Evolutionary conservation across 2,888 invertebrate species (phyloP).

Genomic region (Thyatira batis): DNA sequence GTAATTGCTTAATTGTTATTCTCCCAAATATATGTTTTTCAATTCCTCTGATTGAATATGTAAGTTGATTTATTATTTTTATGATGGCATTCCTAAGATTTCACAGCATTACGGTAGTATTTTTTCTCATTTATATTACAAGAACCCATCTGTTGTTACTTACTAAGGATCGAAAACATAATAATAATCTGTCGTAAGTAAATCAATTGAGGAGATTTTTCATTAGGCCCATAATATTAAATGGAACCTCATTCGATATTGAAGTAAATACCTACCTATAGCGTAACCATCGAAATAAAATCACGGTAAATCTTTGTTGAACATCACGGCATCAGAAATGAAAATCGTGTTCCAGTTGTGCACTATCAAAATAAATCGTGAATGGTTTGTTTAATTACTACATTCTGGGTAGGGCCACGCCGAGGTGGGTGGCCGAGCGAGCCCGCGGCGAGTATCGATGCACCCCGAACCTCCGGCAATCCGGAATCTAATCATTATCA

Average conservation of each 20-base stretch:
- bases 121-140: too few relatives aligned
- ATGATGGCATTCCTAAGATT: too few relatives aligned
- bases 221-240: too few relatives aligned
- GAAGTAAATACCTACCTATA: too few relatives aligned
- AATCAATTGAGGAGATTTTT: too few relatives aligned
- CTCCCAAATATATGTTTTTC: neutral
- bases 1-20: neutral
- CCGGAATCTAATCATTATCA: constrained; percentile 58
- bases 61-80: too few relatives aligned
- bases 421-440: constrained; percentile 62
- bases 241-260: too few relatives aligned
- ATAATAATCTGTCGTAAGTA: too few relatives aligned
- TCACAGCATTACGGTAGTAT: too few relatives aligned
- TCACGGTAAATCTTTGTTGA: constrained; percentile 37
- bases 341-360: constrained; percentile 40
- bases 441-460: constrained; percentile 41
- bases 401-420: constrained; percentile 45
- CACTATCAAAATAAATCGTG: constrained; percentile 62
- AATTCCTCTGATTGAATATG: too few relatives aligned
- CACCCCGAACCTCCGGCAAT: constrained; percentile 36
- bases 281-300: constrained; percentile 18
- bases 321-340: constrained; percentile 37
- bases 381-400: constrained; percentile 61
- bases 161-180: too few relatives aligned
- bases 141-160: too few relatives aligned